Evolutionary conservation across 92 coral and sea anemone species (phyloP), one percentile per base, ranked within the genome.

Genomic region (Palythoa grandis): DNA sequence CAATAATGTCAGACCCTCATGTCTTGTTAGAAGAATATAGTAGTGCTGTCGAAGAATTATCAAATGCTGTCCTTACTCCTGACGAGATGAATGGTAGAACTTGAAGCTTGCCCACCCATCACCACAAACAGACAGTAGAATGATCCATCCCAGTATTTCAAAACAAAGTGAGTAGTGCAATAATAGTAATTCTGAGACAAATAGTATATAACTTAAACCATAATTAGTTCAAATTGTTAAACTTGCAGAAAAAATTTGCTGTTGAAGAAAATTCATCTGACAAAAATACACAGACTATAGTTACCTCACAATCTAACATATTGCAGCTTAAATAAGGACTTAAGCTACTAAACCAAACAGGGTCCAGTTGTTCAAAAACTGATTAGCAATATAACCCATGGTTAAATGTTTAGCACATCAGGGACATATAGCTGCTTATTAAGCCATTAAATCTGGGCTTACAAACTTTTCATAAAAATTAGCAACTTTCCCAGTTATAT

Each of bases 1-100:
- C 86, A 17, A 74, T 93, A n/a, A 61, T 96, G 87, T 69, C 88
- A 37, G 95, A 96, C 56, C 98, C 98, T 2, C 78, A 90, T 74
- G 72, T 78, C 17, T 84, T 96, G 17, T 86, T 86, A 7, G 88
- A 92, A 85, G 92, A 91, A 86, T 96, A 94, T 88, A 89, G 88
- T 24, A 87, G 72, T 48, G 95, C 95, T 52, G 53, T 94, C 2
- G 67, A 86, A 38, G 93, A 94, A 54, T 48, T 94, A 80, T 91
- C 93, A 38, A 60, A 68, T 8, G 14, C 19, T 75, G 90, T 90
- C 7, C 87, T 89, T 37, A 80, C 74, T 19, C 43, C 74, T 11
- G 70, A 37, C 24, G 82, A 77, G 82, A 77, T 57, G 50, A 57
- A 77, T 77, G 52, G 70, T n/a, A 56, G 24, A 15, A 57, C 25